Evolutionary conservation across 1,140 invertebrate species (phyloP), one percentile per base, ranked within the genome.

Genomic region (Bombyx mandarina): DNA sequence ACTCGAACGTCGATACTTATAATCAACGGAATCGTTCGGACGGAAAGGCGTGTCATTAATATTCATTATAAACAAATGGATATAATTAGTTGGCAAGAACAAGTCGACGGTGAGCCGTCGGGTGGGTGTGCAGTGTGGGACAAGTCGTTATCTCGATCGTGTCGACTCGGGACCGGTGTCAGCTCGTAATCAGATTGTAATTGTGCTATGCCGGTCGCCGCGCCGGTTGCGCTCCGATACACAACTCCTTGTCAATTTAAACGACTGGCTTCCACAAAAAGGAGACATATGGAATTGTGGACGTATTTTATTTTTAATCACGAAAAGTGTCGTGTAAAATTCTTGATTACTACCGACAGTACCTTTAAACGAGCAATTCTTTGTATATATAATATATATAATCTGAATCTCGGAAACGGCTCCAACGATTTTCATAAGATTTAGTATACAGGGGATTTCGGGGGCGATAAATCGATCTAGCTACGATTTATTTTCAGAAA

Each of bases 11-110:
- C 63, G 69, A 75, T 77, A 67, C 65, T 75, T 71, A 65, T 65
- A 65, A 69, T 77, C 71, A 71, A 67, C 66, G 67, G 67, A 74
- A 77, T 65, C 56, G 68, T 66, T 55, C 58, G 61, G 64, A 54
- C 57, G 56, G 58, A 63, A 65, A 67, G 66, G 66, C 70, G 69
- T 61, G 69, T 70, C 69, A 73, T 82, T 79, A 79, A 77, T 80
- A 79, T 82, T 80, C 77, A 82, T 84, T 84, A 81, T 76, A 77
- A 77, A 75, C 77, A 83, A 83, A 79, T 80, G 76, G 75, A 74
- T 81, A 80, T 83, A 83, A 83, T 83, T 81, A 83, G 64, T 74
- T 54, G 70, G 71, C 64, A 73, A 73, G 71, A 75, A 77, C 73
- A 65, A 79, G 78, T 77, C 58, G 68, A 66, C 71, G 60, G 68